Evolutionary conservation across 1,140 invertebrate genomes (phyloP).

Genomic region (Nasonia giraulti): DNA sequence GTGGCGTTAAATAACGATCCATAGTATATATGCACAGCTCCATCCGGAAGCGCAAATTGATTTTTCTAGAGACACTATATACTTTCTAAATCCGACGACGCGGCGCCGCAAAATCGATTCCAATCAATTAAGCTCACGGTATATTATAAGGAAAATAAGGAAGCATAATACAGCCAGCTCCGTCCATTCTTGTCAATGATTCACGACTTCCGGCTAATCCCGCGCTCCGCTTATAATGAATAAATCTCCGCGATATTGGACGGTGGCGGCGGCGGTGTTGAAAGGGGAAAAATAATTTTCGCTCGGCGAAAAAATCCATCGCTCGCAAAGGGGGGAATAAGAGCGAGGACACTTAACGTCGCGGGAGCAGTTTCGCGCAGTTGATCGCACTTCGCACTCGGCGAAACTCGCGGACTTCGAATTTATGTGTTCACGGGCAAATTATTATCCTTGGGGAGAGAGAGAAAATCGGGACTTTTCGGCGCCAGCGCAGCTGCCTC

Average conservation of each 20-base stretch:
- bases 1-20: neutral
- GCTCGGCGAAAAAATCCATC: neutral
- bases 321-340: neutral
- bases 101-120: neutral
- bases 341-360: neutral
- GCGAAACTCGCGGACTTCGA: neutral
- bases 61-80: neutral
- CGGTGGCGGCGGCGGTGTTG: neutral
- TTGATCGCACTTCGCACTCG: constrained; percentile 15
- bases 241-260: neutral
- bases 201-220: neutral
- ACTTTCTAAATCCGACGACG: neutral
- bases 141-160: neutral
- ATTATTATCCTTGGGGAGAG: constrained; percentile 3
- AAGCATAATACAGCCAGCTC: neutral
- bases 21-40: neutral
- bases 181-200: neutral
- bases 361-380: neutral
- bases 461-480: constrained; percentile 13
- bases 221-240: neutral
- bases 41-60: neutral
- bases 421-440: constrained; percentile 19
- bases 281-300: neutral
- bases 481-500: neutral
- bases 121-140: neutral